Conservation (phyloP, 2,797 vertebrate genomes). For the Vipera ursinii region DNA sequence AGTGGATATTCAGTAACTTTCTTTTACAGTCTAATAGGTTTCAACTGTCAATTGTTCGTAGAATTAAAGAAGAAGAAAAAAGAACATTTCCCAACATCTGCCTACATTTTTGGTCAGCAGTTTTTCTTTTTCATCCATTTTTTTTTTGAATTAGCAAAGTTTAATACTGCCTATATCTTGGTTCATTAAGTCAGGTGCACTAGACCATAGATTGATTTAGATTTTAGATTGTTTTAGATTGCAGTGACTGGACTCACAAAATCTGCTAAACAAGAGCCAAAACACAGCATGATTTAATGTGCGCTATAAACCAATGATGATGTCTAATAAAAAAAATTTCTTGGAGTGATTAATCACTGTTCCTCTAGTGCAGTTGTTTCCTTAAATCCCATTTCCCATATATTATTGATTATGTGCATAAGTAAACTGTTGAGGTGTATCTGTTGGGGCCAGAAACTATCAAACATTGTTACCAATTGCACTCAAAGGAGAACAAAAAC, state of each 20-base stretch:
- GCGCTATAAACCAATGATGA: neutral
- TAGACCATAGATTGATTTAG: neutral
- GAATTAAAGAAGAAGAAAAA: neutral
- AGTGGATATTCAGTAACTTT: neutral
- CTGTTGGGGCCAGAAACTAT: neutral
- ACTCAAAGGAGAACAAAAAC: neutral
- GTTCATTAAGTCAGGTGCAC: neutral
- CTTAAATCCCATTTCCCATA: neutral
- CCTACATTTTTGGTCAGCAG: neutral
- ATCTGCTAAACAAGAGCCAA: neutral
- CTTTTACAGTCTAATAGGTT: neutral
- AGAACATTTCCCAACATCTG: neutral
- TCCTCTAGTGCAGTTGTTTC: neutral
- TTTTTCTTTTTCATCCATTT: neutral
- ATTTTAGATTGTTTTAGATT: neutral
- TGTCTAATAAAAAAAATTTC: neutral
- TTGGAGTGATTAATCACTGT: neutral
- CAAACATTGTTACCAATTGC: neutral
- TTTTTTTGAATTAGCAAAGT: neutral
- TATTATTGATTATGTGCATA: neutral
- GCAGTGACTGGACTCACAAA: neutral
- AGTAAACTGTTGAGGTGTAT: neutral
- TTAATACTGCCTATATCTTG: neutral
- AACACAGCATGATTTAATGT: neutral
- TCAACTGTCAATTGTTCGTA: slow-evolving; percentile 21